Conservation (phyloP, 2,797 vertebrate genomes). For the Enteromius radiatus region DNA sequence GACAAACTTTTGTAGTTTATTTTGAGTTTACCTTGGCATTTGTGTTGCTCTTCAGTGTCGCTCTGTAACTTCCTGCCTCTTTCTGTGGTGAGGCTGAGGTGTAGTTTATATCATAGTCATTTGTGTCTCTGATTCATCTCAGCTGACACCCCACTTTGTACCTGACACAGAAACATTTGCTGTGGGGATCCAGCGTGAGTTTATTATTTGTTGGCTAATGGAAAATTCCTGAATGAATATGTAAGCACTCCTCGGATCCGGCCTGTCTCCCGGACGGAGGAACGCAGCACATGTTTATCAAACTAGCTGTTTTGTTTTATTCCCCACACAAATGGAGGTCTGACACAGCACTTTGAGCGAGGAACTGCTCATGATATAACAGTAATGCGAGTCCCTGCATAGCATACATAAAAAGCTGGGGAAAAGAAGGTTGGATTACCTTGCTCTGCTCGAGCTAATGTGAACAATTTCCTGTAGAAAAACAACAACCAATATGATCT, state of each 20-base stretch:
- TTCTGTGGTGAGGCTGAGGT: background rate
- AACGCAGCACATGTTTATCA: slow-evolving; percentile 45
- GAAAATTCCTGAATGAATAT: slow-evolving; percentile 61
- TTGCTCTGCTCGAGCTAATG: slow-evolving; percentile 39
- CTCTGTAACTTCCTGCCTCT: background rate
- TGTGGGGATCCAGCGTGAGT: slow-evolving; percentile 51
- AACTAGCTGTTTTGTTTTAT: slow-evolving; percentile 44
- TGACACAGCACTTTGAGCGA: slow-evolving; percentile 42
- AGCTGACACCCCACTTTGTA: slow-evolving; percentile 44
- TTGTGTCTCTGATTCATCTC: slow-evolving; percentile 35
- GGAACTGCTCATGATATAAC: slow-evolving; percentile 23
- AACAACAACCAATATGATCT: slow-evolving; percentile 49
- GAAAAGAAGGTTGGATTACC: slow-evolving; percentile 25
- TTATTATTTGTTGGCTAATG: slow-evolving; percentile 63
- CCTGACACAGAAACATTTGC: slow-evolving; percentile 47
- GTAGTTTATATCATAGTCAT: slow-evolving; percentile 4
- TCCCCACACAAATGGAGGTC: slow-evolving; percentile 19
- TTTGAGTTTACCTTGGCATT: background rate
- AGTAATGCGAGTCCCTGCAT: background rate
- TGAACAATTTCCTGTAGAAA: slow-evolving; percentile 58
- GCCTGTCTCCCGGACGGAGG: slow-evolving; percentile 30
- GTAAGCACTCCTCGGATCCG: slow-evolving; percentile 51
- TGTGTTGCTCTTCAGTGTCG: background rate
- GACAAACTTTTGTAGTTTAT: background rate
- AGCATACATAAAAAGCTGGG: slow-evolving; percentile 25